These are phyloP conservation scores for Sinocyclocheilus anophthalmus DNA, from an alignment of 2,113 vertebrate species.

Conservation along the genomic window DNA sequence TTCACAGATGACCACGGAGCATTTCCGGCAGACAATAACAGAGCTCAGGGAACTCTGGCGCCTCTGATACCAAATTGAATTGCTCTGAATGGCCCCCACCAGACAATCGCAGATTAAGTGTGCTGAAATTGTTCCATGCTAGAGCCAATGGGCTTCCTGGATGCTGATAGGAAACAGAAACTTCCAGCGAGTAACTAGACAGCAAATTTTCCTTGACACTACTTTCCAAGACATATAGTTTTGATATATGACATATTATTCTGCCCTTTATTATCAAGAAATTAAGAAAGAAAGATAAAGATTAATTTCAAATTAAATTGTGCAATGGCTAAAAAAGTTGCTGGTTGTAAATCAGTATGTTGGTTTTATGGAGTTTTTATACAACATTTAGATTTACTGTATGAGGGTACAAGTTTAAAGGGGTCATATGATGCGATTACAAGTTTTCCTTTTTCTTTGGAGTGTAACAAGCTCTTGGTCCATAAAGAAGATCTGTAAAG, in stretches of 20 bases:
- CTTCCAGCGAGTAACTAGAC: neutral
- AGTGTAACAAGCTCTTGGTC: no score
- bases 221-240: neutral
- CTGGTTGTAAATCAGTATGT: neutral
- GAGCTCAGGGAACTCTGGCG: slow-evolving; percentile 10
- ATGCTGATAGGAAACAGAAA: slow-evolving; percentile 36
- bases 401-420: neutral
- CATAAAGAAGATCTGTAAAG: no score
- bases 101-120: slow-evolving; percentile 20
- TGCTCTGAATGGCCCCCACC: slow-evolving; percentile 21
- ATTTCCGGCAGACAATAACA: slow-evolving; percentile 8
- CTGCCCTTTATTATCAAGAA: neutral
- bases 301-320: neutral
- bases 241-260: neutral
- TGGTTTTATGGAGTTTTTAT: neutral
- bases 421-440: no score
- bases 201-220: slow-evolving; percentile 28
- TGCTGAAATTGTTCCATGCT: slow-evolving; percentile 17
- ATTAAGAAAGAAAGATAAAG: no score
- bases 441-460: no score
- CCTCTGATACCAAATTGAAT: slow-evolving; percentile 23
- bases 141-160: slow-evolving; percentile 7
- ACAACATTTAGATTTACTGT: neutral
- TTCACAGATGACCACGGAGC: slow-evolving; percentile 7
- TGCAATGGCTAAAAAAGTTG: neutral